phyloP scores from a whole-genome alignment of 2,888 invertebrate genomes.

The Crossocerus cetratus region DNA sequence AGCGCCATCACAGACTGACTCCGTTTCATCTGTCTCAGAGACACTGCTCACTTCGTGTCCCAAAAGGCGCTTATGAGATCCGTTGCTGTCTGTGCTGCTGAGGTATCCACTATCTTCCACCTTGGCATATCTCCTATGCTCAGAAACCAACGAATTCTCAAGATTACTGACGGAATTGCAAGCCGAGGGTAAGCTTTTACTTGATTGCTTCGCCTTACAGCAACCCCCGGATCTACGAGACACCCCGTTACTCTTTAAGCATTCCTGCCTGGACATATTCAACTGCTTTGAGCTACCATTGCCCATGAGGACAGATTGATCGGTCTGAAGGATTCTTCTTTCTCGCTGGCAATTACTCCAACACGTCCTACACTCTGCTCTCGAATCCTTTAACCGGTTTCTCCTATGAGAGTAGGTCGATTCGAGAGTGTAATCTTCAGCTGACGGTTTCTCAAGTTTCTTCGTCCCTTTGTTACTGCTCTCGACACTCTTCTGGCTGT shows the following conservation, averaged over 20 bases:
- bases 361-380: neutral
- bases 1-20: constrained; percentile 87
- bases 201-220: constrained; percentile 17
- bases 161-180: constrained; percentile 23
- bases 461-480: no score
- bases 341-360: neutral
- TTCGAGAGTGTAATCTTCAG: no score
- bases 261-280: neutral
- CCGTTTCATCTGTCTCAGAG: constrained; percentile 89
- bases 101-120: constrained; percentile 88
- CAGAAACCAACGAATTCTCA: constrained; percentile 4
- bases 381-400: neutral
- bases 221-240: neutral
- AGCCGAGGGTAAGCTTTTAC: constrained; percentile 8
- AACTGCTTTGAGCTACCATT: neutral
- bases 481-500: neutral
- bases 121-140: constrained; percentile 32
- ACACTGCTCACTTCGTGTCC: constrained; percentile 78
- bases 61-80: constrained; percentile 69
- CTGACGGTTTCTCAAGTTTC: no score
- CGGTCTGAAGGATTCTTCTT: neutral
- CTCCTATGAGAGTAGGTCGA: no score
- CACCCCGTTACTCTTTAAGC: neutral
- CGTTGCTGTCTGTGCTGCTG: constrained; percentile 88
- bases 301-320: neutral